phyloP scores from a whole-genome alignment of 64 coral and sea anemone genomes.

The Stylophora pistillata region DNA sequence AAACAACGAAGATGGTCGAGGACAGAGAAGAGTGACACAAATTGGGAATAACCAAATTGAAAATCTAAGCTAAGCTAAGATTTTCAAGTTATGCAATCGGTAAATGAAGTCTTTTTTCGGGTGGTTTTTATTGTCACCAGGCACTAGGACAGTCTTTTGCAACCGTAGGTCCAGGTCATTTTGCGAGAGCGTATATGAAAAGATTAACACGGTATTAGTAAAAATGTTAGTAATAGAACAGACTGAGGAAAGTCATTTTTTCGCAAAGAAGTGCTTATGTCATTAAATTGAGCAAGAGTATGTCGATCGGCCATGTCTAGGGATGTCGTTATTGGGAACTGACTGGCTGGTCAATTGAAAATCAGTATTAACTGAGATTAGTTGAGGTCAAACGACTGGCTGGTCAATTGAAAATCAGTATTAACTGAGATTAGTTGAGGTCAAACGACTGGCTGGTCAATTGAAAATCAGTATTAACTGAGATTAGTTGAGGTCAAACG shows the following conservation, averaged over 20 bases:
- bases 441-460: neutral
- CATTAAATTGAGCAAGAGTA: neutral
- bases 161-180: neutral
- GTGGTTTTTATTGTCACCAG: no score
- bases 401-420: no score
- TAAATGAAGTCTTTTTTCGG: no score
- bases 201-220: neutral
- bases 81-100: no score
- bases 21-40: no score
- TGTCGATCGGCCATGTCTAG: neutral
- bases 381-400: no score
- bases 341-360: no score
- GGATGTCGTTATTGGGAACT: neutral
- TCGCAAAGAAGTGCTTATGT: neutral
- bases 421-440: no score
- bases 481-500: neutral
- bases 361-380: no score
- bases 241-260: neutral
- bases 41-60: no score
- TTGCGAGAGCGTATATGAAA: neutral
- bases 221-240: neutral
- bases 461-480: slow-evolving; percentile 19
- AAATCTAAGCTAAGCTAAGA: no score
- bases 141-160: neutral
- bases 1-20: no score